Conservation (phyloP, 2,888 invertebrate genomes). For the Willowsia nigromaculata region DNA sequence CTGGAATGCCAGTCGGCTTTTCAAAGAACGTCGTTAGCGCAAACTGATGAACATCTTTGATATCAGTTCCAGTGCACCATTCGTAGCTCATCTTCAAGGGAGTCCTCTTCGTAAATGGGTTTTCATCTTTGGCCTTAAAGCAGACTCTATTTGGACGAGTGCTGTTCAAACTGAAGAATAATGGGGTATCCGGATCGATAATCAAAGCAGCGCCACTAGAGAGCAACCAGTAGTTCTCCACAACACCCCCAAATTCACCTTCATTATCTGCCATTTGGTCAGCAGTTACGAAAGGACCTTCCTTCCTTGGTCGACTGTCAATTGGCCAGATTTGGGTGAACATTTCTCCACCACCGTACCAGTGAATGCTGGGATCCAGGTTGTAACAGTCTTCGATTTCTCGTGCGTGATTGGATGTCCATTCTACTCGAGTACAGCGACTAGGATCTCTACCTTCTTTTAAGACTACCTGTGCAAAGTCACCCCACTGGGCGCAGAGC, state of each 20-base stretch:
- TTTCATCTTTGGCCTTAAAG: slow-evolving; percentile 61
- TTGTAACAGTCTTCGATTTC: slow-evolving; percentile 74
- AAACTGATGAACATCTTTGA: slow-evolving; percentile 53
- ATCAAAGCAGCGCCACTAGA: slow-evolving; percentile 71
- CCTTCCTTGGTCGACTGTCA: slow-evolving; percentile 47
- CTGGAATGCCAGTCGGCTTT: slow-evolving; percentile 80
- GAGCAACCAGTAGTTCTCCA: slow-evolving; percentile 33
- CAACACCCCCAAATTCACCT: not conserved
- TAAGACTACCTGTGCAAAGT: not conserved
- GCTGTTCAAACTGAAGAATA: slow-evolving; percentile 58
- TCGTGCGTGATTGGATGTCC: slow-evolving; percentile 69
- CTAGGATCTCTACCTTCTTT: not conserved
- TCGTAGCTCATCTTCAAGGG: slow-evolving; percentile 60
- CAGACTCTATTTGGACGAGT: slow-evolving; percentile 49
- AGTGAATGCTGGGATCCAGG: slow-evolving; percentile 66
- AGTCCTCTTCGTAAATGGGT: slow-evolving; percentile 52
- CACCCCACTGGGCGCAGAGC: not conserved
- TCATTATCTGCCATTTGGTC: slow-evolving; percentile 33
- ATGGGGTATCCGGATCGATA: slow-evolving; percentile 72
- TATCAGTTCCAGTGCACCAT: slow-evolving; percentile 54
- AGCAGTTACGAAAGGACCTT: slow-evolving; percentile 59
- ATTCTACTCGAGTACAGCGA: slow-evolving; percentile 14
- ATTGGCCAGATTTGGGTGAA: slow-evolving; percentile 73
- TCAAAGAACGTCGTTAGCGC: slow-evolving; percentile 83
- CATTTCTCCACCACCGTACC: slow-evolving; percentile 74